These are phyloP conservation scores for Galerucella calmariensis DNA, from an alignment of 2,888 invertebrate species.

Conservation along the genomic window DNA sequence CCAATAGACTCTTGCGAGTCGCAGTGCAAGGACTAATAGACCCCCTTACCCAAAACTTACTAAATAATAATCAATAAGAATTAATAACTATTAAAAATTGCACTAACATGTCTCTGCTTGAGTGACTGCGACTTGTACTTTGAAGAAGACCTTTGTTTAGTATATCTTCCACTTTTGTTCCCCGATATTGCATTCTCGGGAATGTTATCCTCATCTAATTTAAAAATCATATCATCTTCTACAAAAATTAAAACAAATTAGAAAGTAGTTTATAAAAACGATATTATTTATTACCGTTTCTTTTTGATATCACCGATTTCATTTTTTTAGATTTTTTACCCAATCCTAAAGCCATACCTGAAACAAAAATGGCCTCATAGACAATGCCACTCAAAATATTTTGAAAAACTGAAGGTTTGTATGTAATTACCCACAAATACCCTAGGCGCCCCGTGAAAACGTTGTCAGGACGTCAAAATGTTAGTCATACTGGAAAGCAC, in stretches of 20 bases:
- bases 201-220: slow-evolving; percentile 81
- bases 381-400: too few species aligned
- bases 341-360: slow-evolving; percentile 83
- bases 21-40: too few species aligned
- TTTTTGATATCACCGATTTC: slow-evolving; percentile 63
- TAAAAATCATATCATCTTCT: slow-evolving; percentile 83
- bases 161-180: slow-evolving; percentile 63
- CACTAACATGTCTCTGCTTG: slow-evolving; percentile 60
- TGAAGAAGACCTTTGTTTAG: slow-evolving; percentile 69
- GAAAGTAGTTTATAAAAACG: slow-evolving; percentile 27
- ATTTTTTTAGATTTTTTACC: slow-evolving; percentile 71
- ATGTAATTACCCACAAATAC: neutral
- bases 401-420: too few species aligned
- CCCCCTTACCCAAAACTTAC: too few species aligned
- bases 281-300: slow-evolving; percentile 52
- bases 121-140: slow-evolving; percentile 57
- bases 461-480: neutral
- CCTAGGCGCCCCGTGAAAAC: neutral
- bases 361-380: slow-evolving; percentile 23
- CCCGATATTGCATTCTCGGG: slow-evolving; percentile 55
- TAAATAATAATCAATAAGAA: neutral
- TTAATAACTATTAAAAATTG: slow-evolving; percentile 30
- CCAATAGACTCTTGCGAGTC: too few species aligned
- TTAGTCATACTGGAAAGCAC: neutral
- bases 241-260: slow-evolving; percentile 28